phyloP scores from a whole-genome alignment of 2,113 vertebrate genomes.

The Engraulis encrasicolus region DNA sequence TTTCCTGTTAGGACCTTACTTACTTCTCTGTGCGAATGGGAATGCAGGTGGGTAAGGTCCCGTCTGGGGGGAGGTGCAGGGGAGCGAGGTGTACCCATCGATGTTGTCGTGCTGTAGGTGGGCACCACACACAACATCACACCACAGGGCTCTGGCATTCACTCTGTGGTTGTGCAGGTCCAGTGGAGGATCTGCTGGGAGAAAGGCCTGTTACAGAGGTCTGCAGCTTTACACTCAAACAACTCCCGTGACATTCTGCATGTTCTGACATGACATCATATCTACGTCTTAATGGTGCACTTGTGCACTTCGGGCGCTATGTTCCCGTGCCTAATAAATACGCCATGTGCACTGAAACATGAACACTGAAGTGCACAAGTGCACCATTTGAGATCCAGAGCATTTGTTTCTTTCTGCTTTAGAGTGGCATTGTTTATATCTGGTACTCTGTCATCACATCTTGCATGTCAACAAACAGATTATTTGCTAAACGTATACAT shows the following conservation, averaged over 20 bases:
- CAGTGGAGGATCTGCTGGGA: slow-evolving; percentile 60
- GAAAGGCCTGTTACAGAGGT: not conserved
- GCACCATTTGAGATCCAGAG: no score
- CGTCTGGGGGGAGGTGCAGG: slow-evolving; percentile 61
- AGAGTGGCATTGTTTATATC: not conserved
- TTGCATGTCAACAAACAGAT: not conserved
- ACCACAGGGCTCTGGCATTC: slow-evolving; percentile 61
- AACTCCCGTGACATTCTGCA: not conserved
- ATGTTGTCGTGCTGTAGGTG: slow-evolving; percentile 52
- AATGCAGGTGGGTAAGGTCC: slow-evolving; percentile 53
- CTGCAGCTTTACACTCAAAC: not conserved
- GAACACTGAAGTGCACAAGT: no score
- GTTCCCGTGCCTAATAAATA: no score
- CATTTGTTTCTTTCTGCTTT: not conserved
- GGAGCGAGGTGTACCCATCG: slow-evolving; percentile 43
- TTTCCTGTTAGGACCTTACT: slow-evolving; percentile 45
- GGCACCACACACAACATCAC: slow-evolving; percentile 59
- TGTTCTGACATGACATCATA: not conserved
- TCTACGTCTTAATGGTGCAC: no score
- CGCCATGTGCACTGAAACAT: no score
- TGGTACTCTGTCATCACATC: not conserved
- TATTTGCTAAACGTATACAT: not conserved
- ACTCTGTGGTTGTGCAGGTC: slow-evolving; percentile 50
- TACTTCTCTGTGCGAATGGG: slow-evolving; percentile 63
- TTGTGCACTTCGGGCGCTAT: no score